phyloP scores from a whole-genome alignment of 2,888 invertebrate genomes.

The Cinara cedri region DNA sequence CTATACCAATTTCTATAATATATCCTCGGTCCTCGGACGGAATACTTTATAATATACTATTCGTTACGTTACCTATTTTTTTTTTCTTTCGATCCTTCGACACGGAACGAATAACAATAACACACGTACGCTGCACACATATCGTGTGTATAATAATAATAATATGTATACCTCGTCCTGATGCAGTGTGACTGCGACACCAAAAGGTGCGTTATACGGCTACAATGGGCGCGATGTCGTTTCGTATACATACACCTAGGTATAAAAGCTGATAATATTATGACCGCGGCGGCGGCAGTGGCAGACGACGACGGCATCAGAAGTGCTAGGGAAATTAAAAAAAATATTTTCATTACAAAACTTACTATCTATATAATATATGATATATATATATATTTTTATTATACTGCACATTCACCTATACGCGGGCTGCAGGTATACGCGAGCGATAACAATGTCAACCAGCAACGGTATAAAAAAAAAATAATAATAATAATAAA shows the following conservation, averaged over 20 bases:
- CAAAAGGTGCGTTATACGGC: background rate
- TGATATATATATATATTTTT: too few relatives aligned
- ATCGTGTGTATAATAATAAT: background rate
- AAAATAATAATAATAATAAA: conserved; percentile 11
- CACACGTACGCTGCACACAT: background rate
- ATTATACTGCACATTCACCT: too few relatives aligned
- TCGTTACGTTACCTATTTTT: background rate
- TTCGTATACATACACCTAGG: background rate
- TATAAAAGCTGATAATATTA: too few relatives aligned
- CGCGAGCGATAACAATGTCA: conserved; percentile 35
- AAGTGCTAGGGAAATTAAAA: conserved; percentile 29
- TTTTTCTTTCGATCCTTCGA: background rate
- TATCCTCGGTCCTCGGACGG: conserved; percentile 10
- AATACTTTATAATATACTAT: conserved; percentile 18
- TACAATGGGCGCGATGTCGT: background rate
- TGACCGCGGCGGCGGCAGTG: background rate
- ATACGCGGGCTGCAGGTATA: conserved; percentile 4
- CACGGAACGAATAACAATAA: conserved; percentile 37
- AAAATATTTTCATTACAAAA: conserved; percentile 38
- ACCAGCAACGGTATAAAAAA: conserved; percentile 28
- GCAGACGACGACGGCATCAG: too few relatives aligned
- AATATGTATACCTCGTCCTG: background rate
- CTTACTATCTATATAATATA: too few relatives aligned
- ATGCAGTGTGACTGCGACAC: background rate
- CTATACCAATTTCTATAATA: too few relatives aligned